phyloP scores from a whole-genome alignment of 2,113 vertebrate species.

The Ellobius talpinus region DNA sequence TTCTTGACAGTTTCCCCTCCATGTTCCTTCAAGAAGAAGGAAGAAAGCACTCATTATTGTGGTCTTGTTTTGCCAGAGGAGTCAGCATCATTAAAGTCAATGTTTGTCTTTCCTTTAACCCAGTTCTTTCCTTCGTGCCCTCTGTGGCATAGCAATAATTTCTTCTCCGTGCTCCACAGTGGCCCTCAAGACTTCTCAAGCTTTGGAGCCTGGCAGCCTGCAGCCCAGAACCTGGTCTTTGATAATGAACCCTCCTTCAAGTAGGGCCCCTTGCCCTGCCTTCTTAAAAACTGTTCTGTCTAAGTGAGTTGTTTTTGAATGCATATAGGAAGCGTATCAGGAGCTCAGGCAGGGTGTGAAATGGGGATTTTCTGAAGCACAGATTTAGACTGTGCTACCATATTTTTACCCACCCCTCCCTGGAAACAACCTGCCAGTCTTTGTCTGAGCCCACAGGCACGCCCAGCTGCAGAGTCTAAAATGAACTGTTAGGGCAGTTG shows the following conservation, averaged over 20 bases:
- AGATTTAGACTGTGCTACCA: not conserved
- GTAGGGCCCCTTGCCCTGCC: not conserved
- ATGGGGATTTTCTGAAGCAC: not conserved
- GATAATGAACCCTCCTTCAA: not conserved
- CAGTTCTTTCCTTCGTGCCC: fast-evolving
- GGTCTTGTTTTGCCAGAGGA: not conserved
- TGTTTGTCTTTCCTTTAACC: not conserved
- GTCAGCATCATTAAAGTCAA: not conserved
- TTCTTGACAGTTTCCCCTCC: not conserved
- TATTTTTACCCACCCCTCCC: conserved; percentile 23
- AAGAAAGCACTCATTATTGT: fast-evolving
- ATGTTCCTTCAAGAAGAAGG: not conserved
- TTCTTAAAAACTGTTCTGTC: not conserved
- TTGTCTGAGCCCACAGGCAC: conserved; percentile 54
- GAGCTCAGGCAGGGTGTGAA: conserved; percentile 11
- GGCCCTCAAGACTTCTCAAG: not conserved
- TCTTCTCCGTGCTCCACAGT: not conserved
- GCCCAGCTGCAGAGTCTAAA: conserved; percentile 6
- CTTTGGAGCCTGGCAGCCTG: not conserved
- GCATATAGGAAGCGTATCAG: not conserved
- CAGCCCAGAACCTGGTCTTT: not conserved
- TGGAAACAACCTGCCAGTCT: conserved; percentile 48
- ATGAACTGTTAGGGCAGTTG: not conserved
- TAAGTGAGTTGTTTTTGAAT: not conserved
- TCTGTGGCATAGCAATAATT: not conserved